Evolutionary conservation across 2,888 invertebrate genomes (phyloP).

Genomic region (Drosophila differens): DNA sequence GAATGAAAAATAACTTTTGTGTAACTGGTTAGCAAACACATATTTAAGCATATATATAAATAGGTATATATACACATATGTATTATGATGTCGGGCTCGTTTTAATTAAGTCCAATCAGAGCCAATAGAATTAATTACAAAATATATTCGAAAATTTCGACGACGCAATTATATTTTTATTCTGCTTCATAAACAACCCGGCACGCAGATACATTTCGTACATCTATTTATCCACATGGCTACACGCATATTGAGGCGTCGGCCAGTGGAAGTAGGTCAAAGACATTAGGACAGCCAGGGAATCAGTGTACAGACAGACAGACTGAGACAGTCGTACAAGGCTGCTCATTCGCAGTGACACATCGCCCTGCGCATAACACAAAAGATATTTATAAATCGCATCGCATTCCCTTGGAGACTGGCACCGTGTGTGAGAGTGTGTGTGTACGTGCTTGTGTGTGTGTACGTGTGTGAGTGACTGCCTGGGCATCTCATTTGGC

Average conservation of each 20-base stretch:
- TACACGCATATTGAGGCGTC: slow-evolving; percentile 35
- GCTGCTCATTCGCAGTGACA: slow-evolving; percentile 53
- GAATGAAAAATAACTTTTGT: neutral
- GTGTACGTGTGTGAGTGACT: slow-evolving; percentile 2
- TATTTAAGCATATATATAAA: slow-evolving; percentile 46
- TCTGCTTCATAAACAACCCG: slow-evolving; percentile 58
- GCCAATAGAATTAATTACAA: slow-evolving; percentile 75
- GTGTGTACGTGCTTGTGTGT: slow-evolving; percentile 3
- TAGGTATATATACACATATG: neutral
- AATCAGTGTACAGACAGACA: slow-evolving; percentile 32
- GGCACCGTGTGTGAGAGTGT: slow-evolving; percentile 1
- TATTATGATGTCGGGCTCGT: slow-evolving; percentile 2
- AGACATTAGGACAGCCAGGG: slow-evolving; percentile 33
- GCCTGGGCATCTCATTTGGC: slow-evolving; percentile 36
- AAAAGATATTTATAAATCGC: slow-evolving; percentile 66
- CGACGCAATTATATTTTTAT: slow-evolving; percentile 66
- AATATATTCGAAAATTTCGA: slow-evolving; percentile 50
- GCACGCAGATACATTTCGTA: neutral
- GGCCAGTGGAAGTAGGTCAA: slow-evolving; percentile 62
- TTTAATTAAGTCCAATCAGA: slow-evolving; percentile 77
- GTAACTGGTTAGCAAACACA: slow-evolving; percentile 15
- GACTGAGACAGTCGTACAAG: slow-evolving; percentile 9
- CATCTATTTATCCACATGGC: slow-evolving; percentile 38
- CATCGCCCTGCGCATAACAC: slow-evolving; percentile 58
- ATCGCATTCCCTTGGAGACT: slow-evolving; percentile 25